Percentiles rank a stretch among this genome's conserved stretches.
These are phyloP conservation scores for Florisuga fusca DNA, from an alignment of 2,797 vertebrate genomes.

Conservation along the genomic window DNA sequence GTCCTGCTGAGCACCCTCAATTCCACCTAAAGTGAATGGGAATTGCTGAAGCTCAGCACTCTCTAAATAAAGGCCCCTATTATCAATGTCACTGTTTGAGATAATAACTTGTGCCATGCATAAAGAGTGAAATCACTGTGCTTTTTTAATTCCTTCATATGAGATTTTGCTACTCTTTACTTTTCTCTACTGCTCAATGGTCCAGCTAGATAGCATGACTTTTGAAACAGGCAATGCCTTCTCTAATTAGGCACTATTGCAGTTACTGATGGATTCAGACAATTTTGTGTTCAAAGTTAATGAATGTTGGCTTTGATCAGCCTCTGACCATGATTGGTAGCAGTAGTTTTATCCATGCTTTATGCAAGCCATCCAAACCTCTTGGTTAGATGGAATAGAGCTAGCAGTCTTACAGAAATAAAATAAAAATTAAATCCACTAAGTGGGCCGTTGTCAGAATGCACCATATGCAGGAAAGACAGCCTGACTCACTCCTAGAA, in stretches of 20 bases:
- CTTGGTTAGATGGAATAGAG: constrained; percentile 15
- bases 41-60: constrained; percentile 72
- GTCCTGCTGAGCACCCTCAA: constrained; percentile 68
- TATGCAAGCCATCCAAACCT: constrained; percentile 54
- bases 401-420: background rate
- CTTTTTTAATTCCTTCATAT: constrained; percentile 63
- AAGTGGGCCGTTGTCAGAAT: background rate
- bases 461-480: background rate
- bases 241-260: constrained; percentile 63
- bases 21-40: constrained; percentile 68
- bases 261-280: constrained; percentile 68
- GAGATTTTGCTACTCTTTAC: constrained; percentile 52
- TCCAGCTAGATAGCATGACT: constrained; percentile 63
- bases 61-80: constrained; percentile 67
- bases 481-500: background rate
- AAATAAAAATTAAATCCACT: background rate
- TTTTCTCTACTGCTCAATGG: constrained; percentile 58
- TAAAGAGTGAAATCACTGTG: constrained; percentile 64
- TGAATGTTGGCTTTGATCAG: constrained; percentile 72
- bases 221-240: constrained; percentile 64
- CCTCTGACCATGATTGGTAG: constrained; percentile 59
- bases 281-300: constrained; percentile 72
- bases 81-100: constrained; percentile 64
- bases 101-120: constrained; percentile 65
- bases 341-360: constrained; percentile 24